Conservation (phyloP, 2,113 vertebrate genomes). For the Poeciliopsis occidentalis region DNA sequence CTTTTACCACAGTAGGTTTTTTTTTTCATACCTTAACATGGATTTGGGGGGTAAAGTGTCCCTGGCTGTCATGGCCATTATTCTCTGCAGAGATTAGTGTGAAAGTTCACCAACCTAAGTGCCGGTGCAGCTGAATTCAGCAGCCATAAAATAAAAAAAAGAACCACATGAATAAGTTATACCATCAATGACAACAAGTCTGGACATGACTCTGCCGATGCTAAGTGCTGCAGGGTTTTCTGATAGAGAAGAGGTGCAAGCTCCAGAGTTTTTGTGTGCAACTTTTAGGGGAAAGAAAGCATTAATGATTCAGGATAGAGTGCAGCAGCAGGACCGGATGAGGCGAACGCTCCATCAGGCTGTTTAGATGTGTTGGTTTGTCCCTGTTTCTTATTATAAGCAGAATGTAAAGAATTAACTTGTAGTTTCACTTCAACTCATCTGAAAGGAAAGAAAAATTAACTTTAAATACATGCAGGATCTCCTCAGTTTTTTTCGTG, state of each 20-base stretch:
- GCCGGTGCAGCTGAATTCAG: conserved; percentile 46
- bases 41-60: conserved; percentile 36
- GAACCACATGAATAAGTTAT: conserved; percentile 60
- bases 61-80: conserved; percentile 36
- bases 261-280: conserved; percentile 28
- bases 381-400: neutral
- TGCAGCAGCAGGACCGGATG: conserved; percentile 16
- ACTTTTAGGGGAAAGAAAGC: conserved; percentile 37
- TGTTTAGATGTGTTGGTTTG: conserved; percentile 17
- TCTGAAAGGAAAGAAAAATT: too few relatives aligned
- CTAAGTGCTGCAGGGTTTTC: conserved; percentile 56
- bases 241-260: conserved; percentile 41
- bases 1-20: conserved; percentile 20
- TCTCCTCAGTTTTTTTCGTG: neutral
- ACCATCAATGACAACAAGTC: conserved; percentile 50
- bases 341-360: conserved; percentile 20
- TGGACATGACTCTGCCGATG: conserved; percentile 24
- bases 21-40: conserved; percentile 25
- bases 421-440: neutral
- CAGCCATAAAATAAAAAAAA: conserved; percentile 42
- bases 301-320: conserved; percentile 61
- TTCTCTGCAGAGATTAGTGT: conserved; percentile 39
- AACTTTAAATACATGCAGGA: neutral
- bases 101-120: conserved; percentile 68
- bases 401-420: neutral